A percentile compares a stretch with the other conserved stretches of the same genome.
These are phyloP conservation scores for Sinocyclocheilus anophthalmus DNA, from an alignment of 2,113 vertebrate species.

Conservation along the genomic window DNA sequence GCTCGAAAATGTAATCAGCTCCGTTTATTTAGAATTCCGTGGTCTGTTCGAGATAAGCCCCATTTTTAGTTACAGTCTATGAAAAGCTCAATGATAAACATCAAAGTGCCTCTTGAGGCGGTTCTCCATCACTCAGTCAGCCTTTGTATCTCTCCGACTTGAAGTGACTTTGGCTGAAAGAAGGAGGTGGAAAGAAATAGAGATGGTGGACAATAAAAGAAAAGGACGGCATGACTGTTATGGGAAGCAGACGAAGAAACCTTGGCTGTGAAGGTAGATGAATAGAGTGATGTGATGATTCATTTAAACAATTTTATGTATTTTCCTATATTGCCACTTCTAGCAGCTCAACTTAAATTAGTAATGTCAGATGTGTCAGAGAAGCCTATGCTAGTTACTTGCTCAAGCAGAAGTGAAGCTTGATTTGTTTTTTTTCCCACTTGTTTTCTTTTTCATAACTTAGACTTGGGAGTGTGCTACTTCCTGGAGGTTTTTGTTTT, in stretches of 20 bases:
- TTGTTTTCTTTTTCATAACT: constrained; percentile 25
- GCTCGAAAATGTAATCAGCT: constrained; percentile 60
- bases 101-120: constrained; percentile 65
- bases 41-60: constrained; percentile 60
- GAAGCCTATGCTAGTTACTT: background rate
- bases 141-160: constrained; percentile 47
- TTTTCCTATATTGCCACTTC: background rate
- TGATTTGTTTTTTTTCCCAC: constrained; percentile 24
- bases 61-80: constrained; percentile 59
- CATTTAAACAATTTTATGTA: background rate
- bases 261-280: background rate
- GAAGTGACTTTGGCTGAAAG: constrained; percentile 33
- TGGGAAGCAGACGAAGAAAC: background rate
- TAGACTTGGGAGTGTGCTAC: constrained; percentile 8
- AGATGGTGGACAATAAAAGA: background rate
- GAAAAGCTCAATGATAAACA: constrained; percentile 62
- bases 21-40: constrained; percentile 63
- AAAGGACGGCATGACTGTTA: background rate
- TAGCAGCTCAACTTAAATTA: background rate
- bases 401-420: background rate
- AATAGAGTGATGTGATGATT: background rate
- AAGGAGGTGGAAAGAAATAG: background rate
- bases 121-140: constrained; percentile 51
- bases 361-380: background rate
- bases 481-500: constrained; percentile 17